These are phyloP conservation scores for Plusia festucae DNA, from an alignment of 2,888 invertebrate species.

Conservation along the genomic window DNA sequence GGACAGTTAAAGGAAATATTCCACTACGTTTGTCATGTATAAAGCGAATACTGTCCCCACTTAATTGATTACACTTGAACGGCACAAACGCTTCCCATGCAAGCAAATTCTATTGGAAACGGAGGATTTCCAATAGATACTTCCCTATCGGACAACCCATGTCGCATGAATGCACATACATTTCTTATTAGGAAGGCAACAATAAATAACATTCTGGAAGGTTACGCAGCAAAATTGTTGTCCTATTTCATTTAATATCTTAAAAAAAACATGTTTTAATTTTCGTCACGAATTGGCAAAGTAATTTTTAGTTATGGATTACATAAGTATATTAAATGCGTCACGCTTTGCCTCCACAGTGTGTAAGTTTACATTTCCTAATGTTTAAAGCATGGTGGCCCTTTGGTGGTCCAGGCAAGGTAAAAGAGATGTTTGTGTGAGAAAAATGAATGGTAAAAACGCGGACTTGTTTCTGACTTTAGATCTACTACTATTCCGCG, in stretches of 20 bases:
- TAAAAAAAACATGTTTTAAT: too few relatives aligned
- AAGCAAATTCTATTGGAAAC: slow-evolving; percentile 7
- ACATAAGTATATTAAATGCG: too few relatives aligned
- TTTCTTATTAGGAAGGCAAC: neutral
- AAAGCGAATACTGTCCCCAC: slow-evolving; percentile 3
- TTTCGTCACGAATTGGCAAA: too few relatives aligned
- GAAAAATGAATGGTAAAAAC: too few relatives aligned
- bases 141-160: slow-evolving; percentile 6
- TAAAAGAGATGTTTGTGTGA: too few relatives aligned
- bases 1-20: slow-evolving; percentile 9
- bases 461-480: too few relatives aligned
- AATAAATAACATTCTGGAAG: neutral
- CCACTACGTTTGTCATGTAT: slow-evolving; percentile 2
- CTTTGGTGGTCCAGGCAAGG: too few relatives aligned
- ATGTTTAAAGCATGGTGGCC: too few relatives aligned
- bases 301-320: too few relatives aligned
- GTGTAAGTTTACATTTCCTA: too few relatives aligned
- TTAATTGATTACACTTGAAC: slow-evolving; percentile 11
- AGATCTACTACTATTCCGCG: too few relatives aligned
- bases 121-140: slow-evolving; percentile 2
- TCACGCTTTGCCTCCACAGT: too few relatives aligned
- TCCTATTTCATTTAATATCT: neutral
- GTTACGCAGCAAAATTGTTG: neutral
- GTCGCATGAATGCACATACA: neutral
- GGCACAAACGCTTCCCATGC: neutral